Conservation (phyloP, 1,140 invertebrate genomes). For the Lepidotrigona ventralis region DNA sequence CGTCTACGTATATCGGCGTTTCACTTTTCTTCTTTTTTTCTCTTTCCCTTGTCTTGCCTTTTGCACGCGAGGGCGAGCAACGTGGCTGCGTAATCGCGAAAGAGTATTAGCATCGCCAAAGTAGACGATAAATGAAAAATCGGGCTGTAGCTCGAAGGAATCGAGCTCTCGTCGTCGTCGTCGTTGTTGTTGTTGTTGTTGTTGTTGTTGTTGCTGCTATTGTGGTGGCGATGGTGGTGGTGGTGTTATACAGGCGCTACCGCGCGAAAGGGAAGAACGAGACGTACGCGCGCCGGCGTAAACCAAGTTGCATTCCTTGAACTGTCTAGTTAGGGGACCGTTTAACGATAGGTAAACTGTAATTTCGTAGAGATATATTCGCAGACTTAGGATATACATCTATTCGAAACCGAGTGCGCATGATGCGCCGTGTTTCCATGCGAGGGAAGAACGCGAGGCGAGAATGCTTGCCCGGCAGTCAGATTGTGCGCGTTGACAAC, state of each 20-base stretch:
- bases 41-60: too few species aligned
- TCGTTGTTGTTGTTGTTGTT: too few species aligned
- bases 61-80: neutral
- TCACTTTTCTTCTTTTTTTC: neutral
- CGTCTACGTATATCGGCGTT: neutral
- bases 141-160: conserved; percentile 22
- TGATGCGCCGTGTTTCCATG: neutral
- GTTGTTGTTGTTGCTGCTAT: too few species aligned
- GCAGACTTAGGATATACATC: conserved; percentile 9
- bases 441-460: neutral
- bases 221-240: too few species aligned
- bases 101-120: conserved; percentile 50
- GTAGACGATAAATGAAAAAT: conserved; percentile 22
- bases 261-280: neutral
- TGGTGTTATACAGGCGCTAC: neutral
- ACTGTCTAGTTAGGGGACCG: conserved; percentile 13
- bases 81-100: conserved; percentile 7
- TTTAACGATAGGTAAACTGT: conserved; percentile 21
- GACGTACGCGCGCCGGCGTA: neutral
- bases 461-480: neutral
- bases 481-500: neutral
- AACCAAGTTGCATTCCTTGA: conserved; percentile 16
- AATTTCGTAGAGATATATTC: conserved; percentile 20
- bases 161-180: neutral
- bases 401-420: neutral